Conservation (phyloP, 2,113 vertebrate genomes). For the Clarias macrocephalus region DNA sequence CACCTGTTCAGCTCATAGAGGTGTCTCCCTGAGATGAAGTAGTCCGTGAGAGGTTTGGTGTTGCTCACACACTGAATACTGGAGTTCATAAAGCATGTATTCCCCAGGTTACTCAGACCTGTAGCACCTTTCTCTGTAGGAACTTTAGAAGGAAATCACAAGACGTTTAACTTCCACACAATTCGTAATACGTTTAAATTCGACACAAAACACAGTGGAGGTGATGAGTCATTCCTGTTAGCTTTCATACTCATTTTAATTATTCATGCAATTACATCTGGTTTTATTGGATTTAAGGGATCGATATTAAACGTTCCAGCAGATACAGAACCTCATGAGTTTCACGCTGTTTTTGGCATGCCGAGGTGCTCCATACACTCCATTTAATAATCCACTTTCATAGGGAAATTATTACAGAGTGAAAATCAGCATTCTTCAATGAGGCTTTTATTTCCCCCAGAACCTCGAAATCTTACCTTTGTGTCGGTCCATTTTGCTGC, state of each 20-base stretch:
- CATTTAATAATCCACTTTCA: conserved; percentile 39
- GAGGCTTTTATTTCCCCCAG: not conserved
- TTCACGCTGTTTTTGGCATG: not conserved
- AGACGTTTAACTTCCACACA: not conserved
- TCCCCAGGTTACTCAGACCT: conserved; percentile 95
- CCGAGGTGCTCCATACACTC: not conserved
- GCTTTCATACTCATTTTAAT: not conserved
- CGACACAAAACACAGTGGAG: not conserved
- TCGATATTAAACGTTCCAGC: conserved; percentile 17
- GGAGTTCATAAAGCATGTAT: conserved; percentile 99
- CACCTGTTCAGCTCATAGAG: conserved; percentile 98
- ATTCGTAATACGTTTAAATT: not conserved
- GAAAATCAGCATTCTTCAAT: not conserved
- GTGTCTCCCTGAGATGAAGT: conserved; percentile 96
- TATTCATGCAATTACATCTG: conserved; percentile 11
- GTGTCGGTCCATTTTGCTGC: conserved; percentile 97
- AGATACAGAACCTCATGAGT: not conserved
- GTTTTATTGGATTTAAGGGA: not conserved
- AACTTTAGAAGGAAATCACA: conserved; percentile 68
- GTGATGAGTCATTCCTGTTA: not conserved
- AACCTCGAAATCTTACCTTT: conserved; percentile 78
- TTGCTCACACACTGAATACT: conserved; percentile 99
- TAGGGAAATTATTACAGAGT: not conserved
- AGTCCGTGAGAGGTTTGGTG: conserved; percentile 91
- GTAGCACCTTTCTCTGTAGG: conserved; percentile 98